Evolutionary conservation across 2,888 invertebrate species (phyloP).

Genomic region (Pycnomerus fuliginosus): DNA sequence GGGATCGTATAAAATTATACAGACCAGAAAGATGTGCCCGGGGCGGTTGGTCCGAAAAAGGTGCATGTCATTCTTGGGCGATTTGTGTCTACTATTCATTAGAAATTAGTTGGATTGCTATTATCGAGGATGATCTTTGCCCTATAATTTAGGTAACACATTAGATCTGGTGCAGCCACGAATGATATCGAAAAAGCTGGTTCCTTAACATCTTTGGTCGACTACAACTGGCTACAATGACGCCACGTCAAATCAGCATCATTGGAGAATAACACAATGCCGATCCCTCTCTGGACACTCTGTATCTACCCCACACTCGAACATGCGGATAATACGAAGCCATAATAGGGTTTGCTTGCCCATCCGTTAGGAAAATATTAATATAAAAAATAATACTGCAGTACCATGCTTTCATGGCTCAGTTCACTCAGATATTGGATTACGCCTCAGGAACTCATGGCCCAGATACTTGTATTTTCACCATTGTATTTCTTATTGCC

Average conservation of each 20-base stretch:
- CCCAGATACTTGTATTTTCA: too few species aligned
- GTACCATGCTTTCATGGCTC: conserved; percentile 21
- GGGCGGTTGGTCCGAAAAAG: conserved; percentile 34
- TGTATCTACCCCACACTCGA: conserved; percentile 24
- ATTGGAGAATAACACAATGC: conserved; percentile 29
- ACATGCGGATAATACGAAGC: conserved; percentile 37
- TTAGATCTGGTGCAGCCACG: too few species aligned
- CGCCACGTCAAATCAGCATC: conserved; percentile 37
- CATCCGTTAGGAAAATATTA: conserved; percentile 38
- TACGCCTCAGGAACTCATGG: not conserved
- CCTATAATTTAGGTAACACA: too few species aligned
- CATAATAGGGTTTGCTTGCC: conserved; percentile 35
- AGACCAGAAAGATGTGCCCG: conserved; percentile 26
- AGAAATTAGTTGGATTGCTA: conserved; percentile 62
- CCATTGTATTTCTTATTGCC: too few species aligned
- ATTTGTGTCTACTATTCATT: conserved; percentile 57
- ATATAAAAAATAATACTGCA: conserved; percentile 30
- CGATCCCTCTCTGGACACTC: conserved; percentile 27
- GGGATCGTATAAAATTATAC: conserved; percentile 50
- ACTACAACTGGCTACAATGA: conserved; percentile 31
- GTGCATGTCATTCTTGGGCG: conserved; percentile 50
- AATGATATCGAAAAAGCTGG: too few species aligned
- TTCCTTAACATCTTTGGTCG: conserved; percentile 35
- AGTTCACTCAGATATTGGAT: conserved; percentile 4
- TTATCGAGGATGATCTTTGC: too few species aligned